Base-by-base conservation (phyloP, 1,140 invertebrate genomes). In the Oppia nitens region DNA sequence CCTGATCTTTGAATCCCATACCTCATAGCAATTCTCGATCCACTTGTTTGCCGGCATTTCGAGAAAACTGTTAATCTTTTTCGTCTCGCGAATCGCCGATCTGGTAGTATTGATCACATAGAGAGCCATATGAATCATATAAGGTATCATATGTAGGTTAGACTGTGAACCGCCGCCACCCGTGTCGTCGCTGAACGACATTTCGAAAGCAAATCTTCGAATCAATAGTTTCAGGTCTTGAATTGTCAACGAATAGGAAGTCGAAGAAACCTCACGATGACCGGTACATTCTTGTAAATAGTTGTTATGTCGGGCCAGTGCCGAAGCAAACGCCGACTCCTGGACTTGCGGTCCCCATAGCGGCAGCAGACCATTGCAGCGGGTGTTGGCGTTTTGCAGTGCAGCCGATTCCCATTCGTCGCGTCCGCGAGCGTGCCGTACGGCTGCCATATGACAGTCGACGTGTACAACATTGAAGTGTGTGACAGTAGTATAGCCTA, bases 391-490 rank as follows among this genome's bases (percentile, higher is more conserved):
- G 74, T 98, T 98, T 72, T 98, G 93, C 47, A 98, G 74, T 2
- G 91, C 89, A 0, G 94, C 93, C 60, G 87, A 91, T 70, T 97
- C 93, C 94, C 93, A 97, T 73, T 97, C 93, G 67, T 97, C 92
- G 58, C 93, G 76, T 40, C 78, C 78, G 62, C 82, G 68, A 2
- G 82, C 81, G 64, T 83, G 73, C 65, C 79, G 77, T 32, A 98
- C 92, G 51, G 93, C 93, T 11, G 88, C 88, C 78, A 92, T 90
- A 71, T 98, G 93, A 70, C 94, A 98, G 69, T 98, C 92, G 12
- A 96, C 83, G 73, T 98, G 94, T 2, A 98, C 90, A 12, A 97
- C 83, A 73, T 98, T 98, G 74, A 97, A 97, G 75, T 98, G 93
- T 2, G 90, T 93, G 2, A 98, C 93, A 0, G 93, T 97, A 11